phyloP scores from a whole-genome alignment of 2,888 invertebrate genomes.

The Petrophora chlorosata region DNA sequence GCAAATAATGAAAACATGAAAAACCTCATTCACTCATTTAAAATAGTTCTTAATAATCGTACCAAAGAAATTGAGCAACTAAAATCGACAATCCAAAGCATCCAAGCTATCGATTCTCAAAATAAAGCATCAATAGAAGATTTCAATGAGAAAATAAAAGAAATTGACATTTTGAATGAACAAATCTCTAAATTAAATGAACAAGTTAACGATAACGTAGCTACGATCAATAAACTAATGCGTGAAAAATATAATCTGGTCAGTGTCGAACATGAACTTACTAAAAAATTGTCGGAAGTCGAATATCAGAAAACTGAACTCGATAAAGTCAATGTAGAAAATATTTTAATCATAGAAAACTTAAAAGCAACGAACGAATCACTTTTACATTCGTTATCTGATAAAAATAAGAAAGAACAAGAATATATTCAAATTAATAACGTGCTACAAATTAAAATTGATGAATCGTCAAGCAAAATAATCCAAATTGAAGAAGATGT shows the following conservation, averaged over 20 bases:
- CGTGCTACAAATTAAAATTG: constrained; percentile 40
- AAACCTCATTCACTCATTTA: constrained; percentile 65
- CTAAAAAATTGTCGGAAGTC: constrained; percentile 39
- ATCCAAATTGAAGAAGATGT: constrained; percentile 43
- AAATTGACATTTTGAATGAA: constrained; percentile 45
- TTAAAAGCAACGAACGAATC: constrained; percentile 46
- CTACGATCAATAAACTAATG: constrained; percentile 47
- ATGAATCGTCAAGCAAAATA: constrained; percentile 41
- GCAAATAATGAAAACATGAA: constrained; percentile 72
- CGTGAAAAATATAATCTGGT: constrained; percentile 43
- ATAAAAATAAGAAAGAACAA: constrained; percentile 33
- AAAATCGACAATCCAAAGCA: constrained; percentile 42
- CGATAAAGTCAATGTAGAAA: constrained; percentile 41
- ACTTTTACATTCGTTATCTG: constrained; percentile 35
- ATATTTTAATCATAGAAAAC: constrained; percentile 31
- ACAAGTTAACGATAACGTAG: constrained; percentile 44
- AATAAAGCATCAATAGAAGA: constrained; percentile 39
- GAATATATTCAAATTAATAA: constrained; percentile 39
- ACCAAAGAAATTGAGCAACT: constrained; percentile 59
- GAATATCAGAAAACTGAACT: constrained; percentile 41
- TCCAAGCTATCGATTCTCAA: constrained; percentile 25
- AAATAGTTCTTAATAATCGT: constrained; percentile 52
- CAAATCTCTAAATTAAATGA: constrained; percentile 44
- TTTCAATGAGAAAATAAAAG: constrained; percentile 44
- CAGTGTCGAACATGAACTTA: constrained; percentile 44